Evolutionary conservation across 1,140 invertebrate species (phyloP), one percentile per base, ranked within the genome.

Genomic region (Euura lappo): DNA sequence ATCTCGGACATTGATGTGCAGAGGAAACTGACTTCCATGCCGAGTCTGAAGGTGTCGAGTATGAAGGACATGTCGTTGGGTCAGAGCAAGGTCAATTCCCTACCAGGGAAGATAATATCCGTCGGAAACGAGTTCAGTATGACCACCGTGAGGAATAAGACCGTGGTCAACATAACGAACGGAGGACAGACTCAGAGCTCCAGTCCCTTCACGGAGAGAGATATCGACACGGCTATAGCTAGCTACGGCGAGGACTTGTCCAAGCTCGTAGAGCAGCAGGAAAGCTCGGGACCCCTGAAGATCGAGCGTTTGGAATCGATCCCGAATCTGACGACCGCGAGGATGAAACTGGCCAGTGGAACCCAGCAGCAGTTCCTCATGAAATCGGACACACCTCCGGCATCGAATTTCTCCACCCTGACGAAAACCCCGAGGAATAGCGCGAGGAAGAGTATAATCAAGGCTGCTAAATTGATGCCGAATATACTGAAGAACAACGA

Each of bases 1-100:
- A 81, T 85, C 0, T 85, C 84, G 0, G 83, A 87, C 71, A 76
- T 79, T 2, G 77, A 81, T 65, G 83, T 84, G 1, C 83, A 86
- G 44, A 70, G 85, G 13, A 79, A 86, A 72, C 71, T 86, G 1
- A 82, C 85, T 76, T 77, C 79, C 2, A 84, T 82, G 82, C 77
- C 80, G 4, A 81, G 83, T 74, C 44, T 85, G 5, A 84, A 82
- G 71, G 45, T 71, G 44, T 60, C 47, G 1, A 75, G 43, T 3
- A 47, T 71, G 11, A 80, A 79, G 69, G 74, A 76, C 68, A 66
- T 73, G 43, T 68, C 69, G 2, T 44, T 7, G 5, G 73, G 65
- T 51, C 68, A 71, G 45, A 60, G 60, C 11, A 75, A 74, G 7
- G 65, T 65, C 44, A 77, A 72, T 47, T 10, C 68, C 51, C 8